These are phyloP conservation scores for Amphipoea oculea DNA, from an alignment of 2,888 invertebrate genomes.

Conservation along the genomic window DNA sequence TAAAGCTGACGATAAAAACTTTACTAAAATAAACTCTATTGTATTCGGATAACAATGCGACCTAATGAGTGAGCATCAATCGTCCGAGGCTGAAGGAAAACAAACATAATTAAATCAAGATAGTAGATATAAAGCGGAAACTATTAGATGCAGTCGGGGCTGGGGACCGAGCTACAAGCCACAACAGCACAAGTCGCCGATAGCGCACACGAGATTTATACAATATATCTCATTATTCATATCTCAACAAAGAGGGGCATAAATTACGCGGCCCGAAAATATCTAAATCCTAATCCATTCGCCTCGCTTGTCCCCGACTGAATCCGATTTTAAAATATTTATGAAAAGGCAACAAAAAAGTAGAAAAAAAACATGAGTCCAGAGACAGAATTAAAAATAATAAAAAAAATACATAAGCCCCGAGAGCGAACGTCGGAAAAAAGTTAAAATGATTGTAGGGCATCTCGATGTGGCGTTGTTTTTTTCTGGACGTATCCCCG, in stretches of 20 bases:
- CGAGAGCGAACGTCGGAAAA: slow-evolving; percentile 87
- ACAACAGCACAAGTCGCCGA: slow-evolving; percentile 70
- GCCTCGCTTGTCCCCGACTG: slow-evolving; percentile 88
- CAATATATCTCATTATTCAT: slow-evolving; percentile 87
- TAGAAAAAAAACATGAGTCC: slow-evolving; percentile 77
- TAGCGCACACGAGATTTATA: slow-evolving; percentile 78
- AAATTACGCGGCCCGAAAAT: slow-evolving; percentile 89
- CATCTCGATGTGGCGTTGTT: slow-evolving; percentile 83
- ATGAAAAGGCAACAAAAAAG: slow-evolving; percentile 87
- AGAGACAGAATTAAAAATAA: slow-evolving; percentile 87
- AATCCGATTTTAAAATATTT: slow-evolving; percentile 90
- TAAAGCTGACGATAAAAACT: slow-evolving; percentile 60
- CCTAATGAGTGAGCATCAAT: slow-evolving; percentile 69
- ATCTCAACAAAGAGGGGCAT: slow-evolving; percentile 89
- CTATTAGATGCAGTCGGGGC: slow-evolving; percentile 71
- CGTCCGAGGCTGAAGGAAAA: slow-evolving; percentile 63
- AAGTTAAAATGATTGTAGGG: slow-evolving; percentile 89
- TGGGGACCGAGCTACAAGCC: slow-evolving; percentile 51
- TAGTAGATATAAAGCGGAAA: slow-evolving; percentile 73
- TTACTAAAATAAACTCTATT: slow-evolving; percentile 66
- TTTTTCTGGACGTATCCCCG: slow-evolving; percentile 82
- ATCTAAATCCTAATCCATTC: slow-evolving; percentile 90
- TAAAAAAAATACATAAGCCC: slow-evolving; percentile 79
- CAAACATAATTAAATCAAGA: slow-evolving; percentile 72
- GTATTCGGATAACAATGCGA: slow-evolving; percentile 62